Evolutionary conservation across 2,888 invertebrate genomes (phyloP), one percentile per base, ranked within the genome.

Genomic region (Ophion slaviceki): DNA sequence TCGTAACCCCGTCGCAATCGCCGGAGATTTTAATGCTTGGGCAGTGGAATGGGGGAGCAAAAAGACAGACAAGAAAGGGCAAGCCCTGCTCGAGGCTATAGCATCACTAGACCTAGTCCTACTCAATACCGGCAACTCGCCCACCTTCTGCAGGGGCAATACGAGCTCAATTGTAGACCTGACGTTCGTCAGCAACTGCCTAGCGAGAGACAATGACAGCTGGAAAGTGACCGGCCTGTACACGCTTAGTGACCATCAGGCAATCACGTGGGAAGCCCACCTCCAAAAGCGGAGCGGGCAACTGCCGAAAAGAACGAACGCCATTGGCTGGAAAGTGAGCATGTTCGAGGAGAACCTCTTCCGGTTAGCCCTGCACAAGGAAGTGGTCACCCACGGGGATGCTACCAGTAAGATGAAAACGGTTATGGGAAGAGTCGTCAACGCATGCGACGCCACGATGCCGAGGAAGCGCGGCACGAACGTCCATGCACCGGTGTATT

Each of bases 1-100:
- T 10, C 53, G 66, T 8, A 59, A 10, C 59, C 88, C 86, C 4
- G 72, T 82, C 17, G 87, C 86, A 8, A 88, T 88, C 10, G 87
- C 88, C 17, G 87, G 87, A 0, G 89, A 86, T 72, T 86, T 87
- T 70, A 86, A 87, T 40, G 78, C 87, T 5, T 84, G 84, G 84
- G 88, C 86, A 14, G 76, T 81, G 0, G 87, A 88, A 7, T 80
- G 88, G 88, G 87, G 88, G 11, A 88, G 86, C 76, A 78, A 77
- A 24, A 47, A 59, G 59, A 89, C 88, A 32, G 87, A 77, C 24
- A 57, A 28, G 68, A 74, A 86, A n/a, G 85, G 87, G 8, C 62
- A 77, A 59, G 71, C 85, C 17, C 87, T 87, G 4, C 47, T 85
- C 45, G 67, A 84, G 40, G 71, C 71, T 11, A 2, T 80, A 2